Evolutionary conservation across 2,888 invertebrate genomes (phyloP).

Genomic region (Atethmia centrago): DNA sequence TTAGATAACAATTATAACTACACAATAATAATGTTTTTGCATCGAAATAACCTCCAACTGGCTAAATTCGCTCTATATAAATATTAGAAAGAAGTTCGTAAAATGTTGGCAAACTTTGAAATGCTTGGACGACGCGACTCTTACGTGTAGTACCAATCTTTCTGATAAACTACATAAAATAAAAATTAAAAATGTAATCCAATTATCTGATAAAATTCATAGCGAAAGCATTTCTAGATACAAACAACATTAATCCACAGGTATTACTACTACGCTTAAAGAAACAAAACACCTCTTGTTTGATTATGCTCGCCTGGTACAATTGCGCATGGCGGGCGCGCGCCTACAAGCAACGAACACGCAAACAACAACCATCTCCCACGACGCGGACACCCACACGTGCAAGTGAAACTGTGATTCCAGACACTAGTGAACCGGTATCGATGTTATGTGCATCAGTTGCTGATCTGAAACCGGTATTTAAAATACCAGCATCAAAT

Average conservation of each 20-base stretch:
- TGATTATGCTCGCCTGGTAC: slow-evolving; percentile 79
- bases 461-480: slow-evolving; percentile 63
- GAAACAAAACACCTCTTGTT: slow-evolving; percentile 64
- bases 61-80: not conserved
- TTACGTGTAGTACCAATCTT: not conserved
- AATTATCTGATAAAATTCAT: slow-evolving; percentile 6
- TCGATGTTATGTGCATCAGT: slow-evolving; percentile 64
- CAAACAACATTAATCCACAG: slow-evolving; percentile 39
- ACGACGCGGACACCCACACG: slow-evolving; percentile 69
- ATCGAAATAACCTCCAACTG: not conserved
- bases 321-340: slow-evolving; percentile 83
- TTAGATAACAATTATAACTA: not conserved
- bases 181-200: not conserved
- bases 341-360: slow-evolving; percentile 70
- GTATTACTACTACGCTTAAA: slow-evolving; percentile 40
- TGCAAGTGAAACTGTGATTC: slow-evolving; percentile 64
- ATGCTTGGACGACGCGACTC: not conserved
- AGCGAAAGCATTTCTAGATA: slow-evolving; percentile 22
- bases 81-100: not conserved
- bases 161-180: not conserved
- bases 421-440: slow-evolving; percentile 66
- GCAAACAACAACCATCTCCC: slow-evolving; percentile 69
- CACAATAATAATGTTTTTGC: not conserved
- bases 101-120: not conserved
- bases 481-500: slow-evolving; percentile 63